Percentiles rank a stretch among this genome's conserved stretches.
Evolutionary conservation across 2,888 invertebrate species (phyloP).

Genomic region (Synergus gifuensis): DNA sequence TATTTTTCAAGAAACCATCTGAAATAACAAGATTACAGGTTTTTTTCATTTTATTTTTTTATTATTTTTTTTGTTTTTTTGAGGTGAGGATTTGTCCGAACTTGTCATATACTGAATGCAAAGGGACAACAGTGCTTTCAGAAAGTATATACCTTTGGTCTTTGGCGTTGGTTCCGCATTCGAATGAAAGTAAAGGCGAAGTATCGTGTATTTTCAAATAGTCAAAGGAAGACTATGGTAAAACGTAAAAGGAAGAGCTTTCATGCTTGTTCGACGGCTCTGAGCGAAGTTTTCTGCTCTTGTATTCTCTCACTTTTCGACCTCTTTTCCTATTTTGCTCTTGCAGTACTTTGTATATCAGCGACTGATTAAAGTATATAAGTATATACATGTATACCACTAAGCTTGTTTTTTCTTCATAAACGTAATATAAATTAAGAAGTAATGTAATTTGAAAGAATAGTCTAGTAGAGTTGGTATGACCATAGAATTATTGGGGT

Average conservation of each 20-base stretch:
- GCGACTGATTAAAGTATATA: not conserved
- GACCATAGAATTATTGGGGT: not conserved
- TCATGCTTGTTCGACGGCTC: constrained; percentile 45
- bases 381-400: not conserved
- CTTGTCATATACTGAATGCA: not conserved
- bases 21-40: not conserved
- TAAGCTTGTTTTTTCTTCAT: not conserved
- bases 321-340: constrained; percentile 9
- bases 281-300: constrained; percentile 52
- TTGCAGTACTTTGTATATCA: constrained; percentile 1
- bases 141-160: not conserved
- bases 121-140: not conserved
- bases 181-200: constrained; percentile 44
- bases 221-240: constrained; percentile 56
- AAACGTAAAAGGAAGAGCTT: constrained; percentile 52
- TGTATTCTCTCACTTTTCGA: constrained; percentile 48
- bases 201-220: constrained; percentile 51
- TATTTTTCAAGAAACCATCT: not conserved
- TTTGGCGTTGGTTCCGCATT: constrained; percentile 43
- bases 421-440: not conserved
- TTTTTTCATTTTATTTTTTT: not conserved
- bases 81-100: no score
- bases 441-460: not conserved
- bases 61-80: no score
- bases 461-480: not conserved